Conservation (phyloP, 2,888 invertebrate genomes). For the Petrolisthes manimaculis region DNA sequence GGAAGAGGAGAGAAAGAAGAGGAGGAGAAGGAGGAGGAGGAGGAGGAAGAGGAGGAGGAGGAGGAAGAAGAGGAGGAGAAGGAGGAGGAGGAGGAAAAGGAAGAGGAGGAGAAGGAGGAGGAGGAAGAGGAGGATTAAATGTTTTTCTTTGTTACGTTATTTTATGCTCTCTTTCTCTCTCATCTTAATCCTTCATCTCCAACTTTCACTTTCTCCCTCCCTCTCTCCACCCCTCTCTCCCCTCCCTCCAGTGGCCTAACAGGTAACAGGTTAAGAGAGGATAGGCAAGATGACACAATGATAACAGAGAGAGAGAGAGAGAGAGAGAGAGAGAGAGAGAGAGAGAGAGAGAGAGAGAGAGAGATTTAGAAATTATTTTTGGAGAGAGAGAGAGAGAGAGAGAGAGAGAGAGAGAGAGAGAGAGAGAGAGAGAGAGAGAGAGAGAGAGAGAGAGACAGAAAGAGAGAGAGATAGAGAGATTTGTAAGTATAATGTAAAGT, state of each 20-base stretch:
- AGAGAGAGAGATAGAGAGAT: background rate
- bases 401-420: background rate
- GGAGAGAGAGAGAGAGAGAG: background rate
- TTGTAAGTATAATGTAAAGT: background rate
- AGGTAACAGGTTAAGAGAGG: background rate
- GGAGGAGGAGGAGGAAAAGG: background rate
- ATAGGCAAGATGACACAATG: background rate
- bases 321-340: constrained; percentile 18
- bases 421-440: background rate
- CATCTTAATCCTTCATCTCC: background rate
- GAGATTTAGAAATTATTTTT: too few species aligned
- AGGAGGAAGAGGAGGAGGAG: background rate
- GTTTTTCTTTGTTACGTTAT: background rate
- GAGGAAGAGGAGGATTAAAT: background rate
- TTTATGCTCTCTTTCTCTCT: background rate
- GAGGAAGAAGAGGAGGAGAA: background rate
- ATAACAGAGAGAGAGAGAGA: background rate
- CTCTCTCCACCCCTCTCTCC: background rate
- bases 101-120: background rate
- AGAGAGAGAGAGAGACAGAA: too few species aligned
- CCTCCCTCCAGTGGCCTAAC: background rate
- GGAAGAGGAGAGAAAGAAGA: background rate
- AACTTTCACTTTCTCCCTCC: constrained; percentile 8
- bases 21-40: background rate
- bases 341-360: too few species aligned